These are phyloP conservation scores for Hylaeus volcanicus DNA, from an alignment of 1,140 invertebrate genomes.

Conservation along the genomic window DNA sequence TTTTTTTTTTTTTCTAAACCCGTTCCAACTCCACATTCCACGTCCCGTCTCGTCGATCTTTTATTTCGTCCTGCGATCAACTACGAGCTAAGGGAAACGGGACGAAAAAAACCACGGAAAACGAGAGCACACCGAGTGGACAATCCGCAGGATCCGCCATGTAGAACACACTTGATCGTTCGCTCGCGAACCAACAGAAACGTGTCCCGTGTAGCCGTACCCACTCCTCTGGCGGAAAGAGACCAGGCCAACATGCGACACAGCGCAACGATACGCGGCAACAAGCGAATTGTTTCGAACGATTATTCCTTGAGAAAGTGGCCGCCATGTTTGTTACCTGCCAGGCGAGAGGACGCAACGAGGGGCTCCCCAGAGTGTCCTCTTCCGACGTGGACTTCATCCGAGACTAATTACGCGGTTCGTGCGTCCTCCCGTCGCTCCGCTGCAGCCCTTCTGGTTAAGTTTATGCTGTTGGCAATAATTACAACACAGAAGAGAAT, in stretches of 20 bases:
- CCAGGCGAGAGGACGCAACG: background rate
- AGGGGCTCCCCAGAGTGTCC: conserved; percentile 19
- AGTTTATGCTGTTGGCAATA: background rate
- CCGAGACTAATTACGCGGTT: conserved; percentile 21
- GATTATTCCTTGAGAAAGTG: conserved; percentile 40
- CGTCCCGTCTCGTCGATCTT: conserved; percentile 4
- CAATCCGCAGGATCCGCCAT: conserved; percentile 29
- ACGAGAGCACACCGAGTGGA: conserved; percentile 47
- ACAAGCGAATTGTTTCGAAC: conserved; percentile 42
- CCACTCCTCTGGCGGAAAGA: background rate
- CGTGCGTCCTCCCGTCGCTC: too few species aligned
- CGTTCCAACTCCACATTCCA: background rate
- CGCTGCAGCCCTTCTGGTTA: background rate
- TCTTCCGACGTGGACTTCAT: conserved; percentile 19
- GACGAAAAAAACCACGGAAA: conserved; percentile 25
- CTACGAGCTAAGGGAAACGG: conserved; percentile 48
- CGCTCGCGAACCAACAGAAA: conserved; percentile 48
- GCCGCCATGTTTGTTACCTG: conserved; percentile 17
- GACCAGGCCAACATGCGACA: background rate
- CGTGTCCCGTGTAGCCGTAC: conserved; percentile 46
- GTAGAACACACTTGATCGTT: conserved; percentile 60
- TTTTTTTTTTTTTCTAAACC: background rate
- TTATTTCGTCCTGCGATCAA: conserved; percentile 44
- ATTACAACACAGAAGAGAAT: background rate
- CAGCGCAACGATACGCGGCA: background rate